Conservation (phyloP, 1,140 invertebrate species). For the Heterodera carotae region DNA sequence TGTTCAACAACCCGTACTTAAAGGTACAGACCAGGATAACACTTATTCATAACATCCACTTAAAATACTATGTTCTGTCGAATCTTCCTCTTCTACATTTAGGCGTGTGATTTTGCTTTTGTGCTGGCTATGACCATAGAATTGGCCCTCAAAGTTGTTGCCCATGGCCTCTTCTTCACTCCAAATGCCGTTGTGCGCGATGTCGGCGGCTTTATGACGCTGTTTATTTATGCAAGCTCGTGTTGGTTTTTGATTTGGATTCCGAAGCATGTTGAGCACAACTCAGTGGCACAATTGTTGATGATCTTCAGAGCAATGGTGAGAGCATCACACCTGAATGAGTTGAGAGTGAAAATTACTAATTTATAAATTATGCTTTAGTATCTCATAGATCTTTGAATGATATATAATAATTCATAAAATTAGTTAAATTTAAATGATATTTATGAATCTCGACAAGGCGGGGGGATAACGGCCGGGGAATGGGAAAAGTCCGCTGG, state of each 20-base stretch:
- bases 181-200: conserved; percentile 98
- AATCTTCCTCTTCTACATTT: conserved; percentile 21
- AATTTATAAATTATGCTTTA: no score
- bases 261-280: conserved; percentile 84
- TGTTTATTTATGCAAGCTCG: conserved; percentile 81
- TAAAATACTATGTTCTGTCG: neutral
- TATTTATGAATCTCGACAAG: no score
- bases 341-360: no score
- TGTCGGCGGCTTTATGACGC: conserved; percentile 89
- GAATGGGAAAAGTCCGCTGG: no score
- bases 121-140: conserved; percentile 98
- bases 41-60: neutral
- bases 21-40: conserved; percentile 24
- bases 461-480: no score
- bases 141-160: conserved; percentile 90
- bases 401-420: no score
- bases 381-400: no score
- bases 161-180: conserved; percentile 96
- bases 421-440: no score
- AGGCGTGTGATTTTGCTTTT: conserved; percentile 90
- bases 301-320: conserved; percentile 91
- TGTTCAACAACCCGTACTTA: conserved; percentile 62
- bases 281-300: conserved; percentile 86
- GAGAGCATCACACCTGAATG: no score
- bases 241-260: conserved; percentile 96